Conservation (phyloP, 2,888 invertebrate genomes). For the Leucania comma region DNA sequence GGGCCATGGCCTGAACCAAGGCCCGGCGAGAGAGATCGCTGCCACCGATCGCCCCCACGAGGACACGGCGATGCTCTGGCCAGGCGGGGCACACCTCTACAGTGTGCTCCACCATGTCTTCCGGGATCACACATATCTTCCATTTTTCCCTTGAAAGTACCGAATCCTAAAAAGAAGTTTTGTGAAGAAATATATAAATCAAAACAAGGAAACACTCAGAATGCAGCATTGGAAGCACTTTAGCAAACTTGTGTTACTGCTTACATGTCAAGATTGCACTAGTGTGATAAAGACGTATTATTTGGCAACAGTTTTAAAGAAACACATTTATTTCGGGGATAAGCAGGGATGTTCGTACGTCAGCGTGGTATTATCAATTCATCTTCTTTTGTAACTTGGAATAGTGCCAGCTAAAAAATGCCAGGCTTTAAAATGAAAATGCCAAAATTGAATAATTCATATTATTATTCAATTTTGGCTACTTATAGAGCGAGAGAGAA, state of each 20-base stretch:
- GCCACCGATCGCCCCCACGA: too few species aligned
- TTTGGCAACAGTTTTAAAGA: conserved; percentile 44
- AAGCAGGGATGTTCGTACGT: conserved; percentile 8
- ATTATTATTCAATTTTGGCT: conserved; percentile 21
- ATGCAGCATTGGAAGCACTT: neutral
- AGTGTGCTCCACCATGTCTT: too few species aligned
- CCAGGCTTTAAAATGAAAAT: conserved; percentile 12
- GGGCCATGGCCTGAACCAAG: too few species aligned
- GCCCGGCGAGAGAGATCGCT: too few species aligned
- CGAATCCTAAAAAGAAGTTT: neutral
- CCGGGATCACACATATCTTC: too few species aligned
- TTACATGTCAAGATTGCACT: neutral
- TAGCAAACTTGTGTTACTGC: neutral
- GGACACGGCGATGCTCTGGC: too few species aligned
- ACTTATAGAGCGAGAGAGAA: too few species aligned
- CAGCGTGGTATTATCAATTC: conserved; percentile 42
- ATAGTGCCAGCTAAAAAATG: conserved; percentile 26
- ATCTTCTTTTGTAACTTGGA: conserved; percentile 34
- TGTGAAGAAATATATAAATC: neutral
- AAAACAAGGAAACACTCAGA: neutral
- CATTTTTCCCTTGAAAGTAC: too few species aligned
- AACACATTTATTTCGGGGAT: conserved; percentile 33
- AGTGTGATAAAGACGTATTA: conserved; percentile 33
- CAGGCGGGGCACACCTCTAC: too few species aligned
- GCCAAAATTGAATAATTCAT: conserved; percentile 34